Evolutionary conservation across 2,888 invertebrate species (phyloP), one percentile per base, ranked within the genome.

Genomic region (Acronicta leporina): DNA sequence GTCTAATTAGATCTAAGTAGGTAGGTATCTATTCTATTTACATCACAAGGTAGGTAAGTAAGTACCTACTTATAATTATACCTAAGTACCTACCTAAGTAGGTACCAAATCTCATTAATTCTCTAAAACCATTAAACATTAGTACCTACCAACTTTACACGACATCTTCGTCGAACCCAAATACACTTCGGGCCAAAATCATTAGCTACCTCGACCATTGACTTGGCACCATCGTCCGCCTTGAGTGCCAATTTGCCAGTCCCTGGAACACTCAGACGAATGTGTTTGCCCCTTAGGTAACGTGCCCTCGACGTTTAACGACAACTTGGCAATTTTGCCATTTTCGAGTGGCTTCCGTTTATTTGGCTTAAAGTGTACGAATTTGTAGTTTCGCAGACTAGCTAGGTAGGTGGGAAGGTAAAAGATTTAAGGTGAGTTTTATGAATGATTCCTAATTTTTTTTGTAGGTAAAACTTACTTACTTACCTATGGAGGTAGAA

Each of bases 241-340:
- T 87, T 77, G 83, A 92, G 92, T 78, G 87, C 84, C 92, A 92
- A 92, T 92, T 92, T 92, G 90, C 85, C 82, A 84, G 68, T 71
- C 80, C 82, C 81, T 82, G 82, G 86, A 88, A 91, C 92, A 91
- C 90, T 90, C 78, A 82, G 75, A 59, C 79, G 79, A 81, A 86
- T 88, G 87, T 88, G 88, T 87, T 90, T 87, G 90, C 88, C 87
- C 83, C 87, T 87, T 85, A 74, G 80, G 45, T 67, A 53, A 38
- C 62, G 68, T 71, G 57, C 69, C 72, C 73, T 75, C 74, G 63
- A 73, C 73, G 59, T 68, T 59, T 73, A 68, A 74, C 67, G 75
- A 80, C 83, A 81, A 81, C 82, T 86, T 82, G 87, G 82, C 90
- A 90, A 91, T 91, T 91, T 90, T 84, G 86, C 72, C 61, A 84